Percentiles rank a stretch among this genome's conserved stretches.
phyloP scores from a whole-genome alignment of 1,140 invertebrate species.

The Trachymyrmex septentrionalis region DNA sequence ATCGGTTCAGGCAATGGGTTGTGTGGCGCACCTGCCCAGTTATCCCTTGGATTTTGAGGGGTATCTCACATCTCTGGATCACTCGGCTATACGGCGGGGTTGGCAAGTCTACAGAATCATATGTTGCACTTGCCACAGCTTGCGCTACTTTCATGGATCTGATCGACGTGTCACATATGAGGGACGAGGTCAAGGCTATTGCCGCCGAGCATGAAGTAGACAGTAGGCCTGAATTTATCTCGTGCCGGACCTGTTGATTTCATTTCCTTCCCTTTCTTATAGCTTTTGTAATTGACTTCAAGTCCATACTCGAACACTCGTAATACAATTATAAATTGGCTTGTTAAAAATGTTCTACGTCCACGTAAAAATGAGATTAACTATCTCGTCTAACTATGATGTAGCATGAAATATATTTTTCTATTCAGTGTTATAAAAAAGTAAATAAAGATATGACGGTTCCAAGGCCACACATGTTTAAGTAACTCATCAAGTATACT shows the following conservation, averaged over 20 bases:
- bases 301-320: not conserved
- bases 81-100: conserved; percentile 95
- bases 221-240: conserved; percentile 77
- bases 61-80: conserved; percentile 92
- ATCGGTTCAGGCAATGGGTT: conserved; percentile 48
- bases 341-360: not conserved
- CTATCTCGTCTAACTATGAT: not conserved
- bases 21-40: conserved; percentile 89
- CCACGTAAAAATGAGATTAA: conserved; percentile 21
- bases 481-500: too few relatives aligned
- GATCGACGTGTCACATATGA: conserved; percentile 94
- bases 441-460: too few relatives aligned
- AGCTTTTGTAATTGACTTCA: conserved; percentile 13
- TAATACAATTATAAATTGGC: conserved; percentile 31
- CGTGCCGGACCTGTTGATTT: not conserved
- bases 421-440: too few relatives aligned
- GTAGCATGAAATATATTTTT: not conserved
- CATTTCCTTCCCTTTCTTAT: not conserved
- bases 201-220: conserved; percentile 92
- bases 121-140: conserved; percentile 98
- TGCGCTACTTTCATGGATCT: conserved; percentile 98
- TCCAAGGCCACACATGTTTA: too few relatives aligned
- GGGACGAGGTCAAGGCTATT: conserved; percentile 96
- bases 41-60: conserved; percentile 95
- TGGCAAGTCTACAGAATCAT: conserved; percentile 99